phyloP scores from a whole-genome alignment of 2,113 vertebrate species.

The Haliaeetus leucogaster region DNA sequence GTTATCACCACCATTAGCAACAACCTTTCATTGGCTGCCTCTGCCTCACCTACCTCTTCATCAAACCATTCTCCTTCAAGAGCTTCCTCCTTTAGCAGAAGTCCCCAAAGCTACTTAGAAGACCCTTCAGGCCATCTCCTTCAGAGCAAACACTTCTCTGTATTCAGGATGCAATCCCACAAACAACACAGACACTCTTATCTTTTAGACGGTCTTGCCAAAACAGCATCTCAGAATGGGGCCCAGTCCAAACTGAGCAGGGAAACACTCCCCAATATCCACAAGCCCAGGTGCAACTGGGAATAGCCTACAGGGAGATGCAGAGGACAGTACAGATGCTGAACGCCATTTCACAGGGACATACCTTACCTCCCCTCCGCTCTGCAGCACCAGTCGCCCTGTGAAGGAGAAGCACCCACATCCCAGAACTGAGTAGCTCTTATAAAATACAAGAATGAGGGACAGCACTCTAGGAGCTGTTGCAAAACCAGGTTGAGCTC shows the following conservation, averaged over 20 bases:
- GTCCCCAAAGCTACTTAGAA: not conserved
- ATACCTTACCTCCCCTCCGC: not conserved
- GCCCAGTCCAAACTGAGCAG: not conserved
- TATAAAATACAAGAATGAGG: accelerated
- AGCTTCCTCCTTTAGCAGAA: not conserved
- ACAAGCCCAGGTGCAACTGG: not conserved
- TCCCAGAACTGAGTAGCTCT: not conserved
- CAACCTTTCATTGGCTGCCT: not conserved
- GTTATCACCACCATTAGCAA: not conserved
- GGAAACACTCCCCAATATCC: too few relatives aligned
- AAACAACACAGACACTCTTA: not conserved
- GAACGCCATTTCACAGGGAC: not conserved
- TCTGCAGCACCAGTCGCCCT: not conserved
- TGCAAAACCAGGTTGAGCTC: not conserved
- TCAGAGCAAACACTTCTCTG: not conserved
- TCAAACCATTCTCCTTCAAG: not conserved
- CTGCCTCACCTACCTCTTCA: not conserved
- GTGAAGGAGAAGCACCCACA: not conserved
- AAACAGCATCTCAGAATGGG: not conserved
- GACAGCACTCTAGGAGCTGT: accelerated
- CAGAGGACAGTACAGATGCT: not conserved
- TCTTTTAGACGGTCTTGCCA: not conserved
- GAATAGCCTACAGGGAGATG: not conserved
- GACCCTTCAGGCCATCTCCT: not conserved
- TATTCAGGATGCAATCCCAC: not conserved